A percentile compares a stretch with the other conserved stretches of the same genome.
Evolutionary conservation across 1,140 invertebrate genomes (phyloP).

Genomic region (Drosophila erecta): DNA sequence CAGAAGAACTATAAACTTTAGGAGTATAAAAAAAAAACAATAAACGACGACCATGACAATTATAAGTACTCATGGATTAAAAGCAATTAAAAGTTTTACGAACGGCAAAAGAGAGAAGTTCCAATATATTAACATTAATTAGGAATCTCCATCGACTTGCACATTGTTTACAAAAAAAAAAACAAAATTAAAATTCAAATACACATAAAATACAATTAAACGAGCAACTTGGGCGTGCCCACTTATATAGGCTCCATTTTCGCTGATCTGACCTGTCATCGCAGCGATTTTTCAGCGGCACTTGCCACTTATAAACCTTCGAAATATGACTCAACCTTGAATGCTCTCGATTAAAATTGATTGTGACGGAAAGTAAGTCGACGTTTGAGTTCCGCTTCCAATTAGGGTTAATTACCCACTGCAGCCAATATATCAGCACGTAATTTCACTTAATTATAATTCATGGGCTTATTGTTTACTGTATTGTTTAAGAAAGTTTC

Average conservation of each 20-base stretch:
- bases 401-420: not conserved
- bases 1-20: too few species aligned
- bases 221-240: not conserved
- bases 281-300: not conserved
- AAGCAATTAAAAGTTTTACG: conserved; percentile 8
- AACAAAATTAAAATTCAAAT: too few species aligned
- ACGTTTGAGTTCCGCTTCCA: not conserved
- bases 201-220: too few species aligned
- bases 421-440: not conserved
- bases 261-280: conserved; percentile 2
- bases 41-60: not conserved
- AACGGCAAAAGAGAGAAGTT: not conserved
- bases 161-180: not conserved
- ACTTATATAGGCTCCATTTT: not conserved
- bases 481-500: not conserved
- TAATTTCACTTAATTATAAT: conserved; percentile 6
- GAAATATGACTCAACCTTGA: not conserved
- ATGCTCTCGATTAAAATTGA: conserved; percentile 1
- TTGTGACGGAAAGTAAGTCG: not conserved
- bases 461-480: not conserved
- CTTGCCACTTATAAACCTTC: not conserved
- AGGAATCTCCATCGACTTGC: not conserved
- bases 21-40: not conserved
- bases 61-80: not conserved
- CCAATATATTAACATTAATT: not conserved